Evolutionary conservation across 1,140 invertebrate genomes (phyloP).

Genomic region (Cyclina sinensis): DNA sequence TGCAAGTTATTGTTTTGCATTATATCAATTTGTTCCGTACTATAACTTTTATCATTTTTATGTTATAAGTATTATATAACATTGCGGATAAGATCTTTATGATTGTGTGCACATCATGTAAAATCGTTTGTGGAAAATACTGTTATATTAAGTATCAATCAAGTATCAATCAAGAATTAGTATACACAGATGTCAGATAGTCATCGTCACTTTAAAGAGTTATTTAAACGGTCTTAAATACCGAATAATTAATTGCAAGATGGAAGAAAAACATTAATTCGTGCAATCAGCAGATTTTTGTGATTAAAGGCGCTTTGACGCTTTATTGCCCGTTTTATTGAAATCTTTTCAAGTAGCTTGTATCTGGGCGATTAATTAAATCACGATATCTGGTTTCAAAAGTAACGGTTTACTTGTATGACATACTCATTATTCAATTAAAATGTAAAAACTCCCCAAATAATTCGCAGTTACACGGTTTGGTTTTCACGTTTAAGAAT

Average conservation of each 20-base stretch:
- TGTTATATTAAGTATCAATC: too few relatives aligned
- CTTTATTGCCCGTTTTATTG: slow-evolving; percentile 12
- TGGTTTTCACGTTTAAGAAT: slow-evolving; percentile 11
- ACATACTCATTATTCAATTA: slow-evolving; percentile 25
- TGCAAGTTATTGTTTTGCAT: too few relatives aligned
- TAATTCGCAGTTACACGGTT: slow-evolving; percentile 19
- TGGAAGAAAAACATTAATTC: neutral
- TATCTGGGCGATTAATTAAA: slow-evolving; percentile 12
- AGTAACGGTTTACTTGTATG: slow-evolving; percentile 17
- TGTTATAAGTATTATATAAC: too few relatives aligned
- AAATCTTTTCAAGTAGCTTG: slow-evolving; percentile 16
- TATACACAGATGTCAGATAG: neutral
- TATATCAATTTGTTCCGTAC: too few relatives aligned
- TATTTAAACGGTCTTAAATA: neutral
- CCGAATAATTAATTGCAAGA: neutral
- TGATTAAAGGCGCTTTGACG: slow-evolving; percentile 1
- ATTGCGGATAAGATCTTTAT: too few relatives aligned
- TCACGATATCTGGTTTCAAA: slow-evolving; percentile 34
- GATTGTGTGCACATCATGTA: too few relatives aligned
- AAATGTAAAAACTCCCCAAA: slow-evolving; percentile 21
- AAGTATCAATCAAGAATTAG: too few relatives aligned
- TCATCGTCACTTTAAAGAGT: neutral
- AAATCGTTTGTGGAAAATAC: too few relatives aligned
- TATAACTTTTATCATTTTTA: too few relatives aligned
- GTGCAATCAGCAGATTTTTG: neutral